A percentile compares a stretch with the other conserved stretches of the same genome.
These are phyloP conservation scores for Leucoma salicis DNA, from an alignment of 2,888 invertebrate genomes.

Conservation along the genomic window DNA sequence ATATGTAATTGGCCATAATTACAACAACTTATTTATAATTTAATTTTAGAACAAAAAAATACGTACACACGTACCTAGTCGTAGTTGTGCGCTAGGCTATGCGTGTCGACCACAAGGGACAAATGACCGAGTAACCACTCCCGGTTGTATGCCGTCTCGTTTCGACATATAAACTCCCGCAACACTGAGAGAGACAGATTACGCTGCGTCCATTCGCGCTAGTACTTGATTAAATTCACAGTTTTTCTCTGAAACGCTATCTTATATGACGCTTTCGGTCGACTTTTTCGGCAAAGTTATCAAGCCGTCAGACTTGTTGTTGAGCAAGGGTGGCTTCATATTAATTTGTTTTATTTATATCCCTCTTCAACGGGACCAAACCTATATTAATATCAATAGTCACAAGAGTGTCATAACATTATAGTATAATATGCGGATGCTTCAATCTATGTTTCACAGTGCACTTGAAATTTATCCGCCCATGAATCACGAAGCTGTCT, in stretches of 20 bases:
- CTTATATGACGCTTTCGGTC: constrained; percentile 54
- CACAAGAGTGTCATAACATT: constrained; percentile 65
- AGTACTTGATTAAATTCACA: constrained; percentile 74
- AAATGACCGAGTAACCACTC: constrained; percentile 72
- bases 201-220: constrained; percentile 60
- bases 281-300: constrained; percentile 66
- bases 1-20: constrained; percentile 4
- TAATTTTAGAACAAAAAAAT: constrained; percentile 23
- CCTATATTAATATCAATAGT: constrained; percentile 42
- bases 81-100: constrained; percentile 48
- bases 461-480: constrained; percentile 72
- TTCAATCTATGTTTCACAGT: constrained; percentile 69
- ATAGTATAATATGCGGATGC: constrained; percentile 59
- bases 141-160: constrained; percentile 59
- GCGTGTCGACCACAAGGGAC: constrained; percentile 65
- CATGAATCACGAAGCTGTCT: constrained; percentile 76
- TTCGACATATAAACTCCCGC: constrained; percentile 46
- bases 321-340: constrained; percentile 34
- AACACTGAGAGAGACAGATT: constrained; percentile 66
- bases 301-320: constrained; percentile 51
- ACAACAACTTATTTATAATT: constrained; percentile 8
- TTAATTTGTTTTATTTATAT: constrained; percentile 32
- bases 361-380: constrained; percentile 19
- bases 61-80: constrained; percentile 43
- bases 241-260: constrained; percentile 73